These are phyloP conservation scores for Euwallacea fornicatus DNA, from an alignment of 1,140 invertebrate species.

Conservation along the genomic window DNA sequence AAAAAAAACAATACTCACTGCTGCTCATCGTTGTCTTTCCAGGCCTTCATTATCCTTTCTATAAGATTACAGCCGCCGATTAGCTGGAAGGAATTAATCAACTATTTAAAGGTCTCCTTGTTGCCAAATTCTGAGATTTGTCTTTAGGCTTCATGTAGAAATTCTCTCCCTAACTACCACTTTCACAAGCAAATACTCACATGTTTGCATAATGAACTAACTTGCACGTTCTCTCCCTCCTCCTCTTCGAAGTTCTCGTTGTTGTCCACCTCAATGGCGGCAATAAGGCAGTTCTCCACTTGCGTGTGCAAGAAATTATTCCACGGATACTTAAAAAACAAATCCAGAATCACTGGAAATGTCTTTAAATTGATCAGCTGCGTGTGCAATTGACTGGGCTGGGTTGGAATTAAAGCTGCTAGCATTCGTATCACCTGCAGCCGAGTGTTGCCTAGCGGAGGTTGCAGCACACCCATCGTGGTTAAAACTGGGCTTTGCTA, in stretches of 20 bases:
- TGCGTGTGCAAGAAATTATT: slow-evolving; percentile 91
- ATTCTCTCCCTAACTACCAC: not conserved
- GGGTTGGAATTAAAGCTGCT: slow-evolving; percentile 66
- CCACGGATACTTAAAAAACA: slow-evolving; percentile 81
- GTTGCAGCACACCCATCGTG: slow-evolving; percentile 66
- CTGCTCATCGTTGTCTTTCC: slow-evolving; percentile 58
- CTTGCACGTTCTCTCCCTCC: slow-evolving; percentile 49
- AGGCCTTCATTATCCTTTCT: slow-evolving; percentile 57
- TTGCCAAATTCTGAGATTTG: too few relatives aligned
- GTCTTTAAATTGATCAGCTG: slow-evolving; percentile 56
- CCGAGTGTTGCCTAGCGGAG: slow-evolving; percentile 75
- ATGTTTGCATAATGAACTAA: slow-evolving; percentile 58
- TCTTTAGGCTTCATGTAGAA: too few relatives aligned
- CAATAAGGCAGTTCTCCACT: slow-evolving; percentile 72
- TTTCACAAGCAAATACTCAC: slow-evolving; percentile 52
- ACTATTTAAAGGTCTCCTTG: not conserved
- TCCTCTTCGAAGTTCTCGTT: slow-evolving; percentile 26
- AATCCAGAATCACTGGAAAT: slow-evolving; percentile 65
- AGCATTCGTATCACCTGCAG: slow-evolving; percentile 75
- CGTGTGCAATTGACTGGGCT: slow-evolving; percentile 58
- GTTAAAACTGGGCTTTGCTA: slow-evolving; percentile 66
- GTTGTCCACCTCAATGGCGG: slow-evolving; percentile 60
- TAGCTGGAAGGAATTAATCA: slow-evolving; percentile 53
- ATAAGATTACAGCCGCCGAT: slow-evolving; percentile 58
- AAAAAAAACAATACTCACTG: slow-evolving; percentile 52